Base-by-base conservation (phyloP, 2,888 invertebrate genomes). In the Spisula solida region DNA sequence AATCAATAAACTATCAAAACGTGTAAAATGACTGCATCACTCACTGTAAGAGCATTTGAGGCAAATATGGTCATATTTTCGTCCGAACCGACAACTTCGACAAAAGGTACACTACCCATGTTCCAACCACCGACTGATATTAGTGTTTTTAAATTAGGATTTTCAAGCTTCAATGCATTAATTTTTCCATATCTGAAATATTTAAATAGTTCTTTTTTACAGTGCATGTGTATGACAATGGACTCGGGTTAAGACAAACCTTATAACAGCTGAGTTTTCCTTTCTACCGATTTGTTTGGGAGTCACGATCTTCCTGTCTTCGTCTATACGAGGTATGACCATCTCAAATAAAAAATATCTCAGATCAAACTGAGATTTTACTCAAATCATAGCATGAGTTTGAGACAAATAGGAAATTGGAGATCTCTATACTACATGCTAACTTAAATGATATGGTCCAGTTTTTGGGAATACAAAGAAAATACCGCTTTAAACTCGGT, bases 101-200 rank as follows among this genome's bases (percentile, higher is more conserved):
- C 91, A 90, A 95, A 95, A 47, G 94, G 97, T 51, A 93, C 86
- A 48, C 94, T 94, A 18, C 94, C 95, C 88, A 94, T 93, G 56
- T 93, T 94, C 96, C 96, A 96, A 10, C 96, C 95, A 8, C 95
- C 96, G 31, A 96, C 93, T 51, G 95, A 95, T 18, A 95, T 78
- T 86, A 96, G 88, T n/a, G 94, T 92, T 85, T 93, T 95, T 82
- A 96, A 88, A 14, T 90, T 85, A 0, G 93, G 91, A 85, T 95
- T 95, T 84, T 91, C 88, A 29, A 88, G 83, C 83, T 94, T 94
- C 48, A 95, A 85, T 29, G 86, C 29, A 66, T 60, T 70, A 4
- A 82, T n/a, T 16, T 31, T 25, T 18, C 29, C 34, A n/a, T 70
- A 82, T 31, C 82, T 82, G 82, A 0, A 82, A 60, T 31, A 34